Base-by-base conservation (phyloP, 2,888 invertebrate species). In the Eustalomyia histrio region DNA sequence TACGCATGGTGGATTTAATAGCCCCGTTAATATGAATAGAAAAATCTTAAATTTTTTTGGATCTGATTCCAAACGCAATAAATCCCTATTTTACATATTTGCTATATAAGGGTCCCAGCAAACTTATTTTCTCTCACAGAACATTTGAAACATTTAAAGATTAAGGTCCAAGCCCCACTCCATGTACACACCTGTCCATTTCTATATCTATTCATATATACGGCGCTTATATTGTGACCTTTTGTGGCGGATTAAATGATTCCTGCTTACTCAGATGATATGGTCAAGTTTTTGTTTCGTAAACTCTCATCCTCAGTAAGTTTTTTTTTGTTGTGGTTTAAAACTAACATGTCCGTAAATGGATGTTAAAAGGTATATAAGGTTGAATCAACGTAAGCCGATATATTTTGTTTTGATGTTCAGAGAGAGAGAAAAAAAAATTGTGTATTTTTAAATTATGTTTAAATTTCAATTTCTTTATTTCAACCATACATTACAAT, bases 151-250 rank as follows among this genome's bases (percentile, higher is more conserved):
- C 4, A 6, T 29, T 6, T 29, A 29, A 29, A 6, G 6, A 7
- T 1, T 29, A 6, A 1, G 29, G 7, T 6, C 29, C 5, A 4
- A 6, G 7, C 29, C 29, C 29, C 29, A 29, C 29, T 29, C 29
- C 7, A 29, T 29, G 24, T 14, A 4, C 14, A 17, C 61, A 24
- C 61, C 53, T 63, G 52, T 8, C 29, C n/a, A 6, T 2, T 29
- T 6, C 43, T 16, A 14, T 17, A 7, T 18, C 7, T 35, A 5
- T 50, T 14, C 16, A 35, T 3, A 8, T 17, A 53, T 47, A 35
- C 57, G 65, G 72, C 64, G 72, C 60, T 79, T 76, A 29, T 29
- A 29, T 29, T 29, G 18, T 65, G 69, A 76, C 74, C 71, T 71
- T 47, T 71, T 64, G 55, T 57, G 35, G 10, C 58, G 39, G 57